A percentile compares a stretch with the other conserved stretches of the same genome.
Evolutionary conservation across 1,140 invertebrate genomes (phyloP).

Genomic region (Aphis gossypii): DNA sequence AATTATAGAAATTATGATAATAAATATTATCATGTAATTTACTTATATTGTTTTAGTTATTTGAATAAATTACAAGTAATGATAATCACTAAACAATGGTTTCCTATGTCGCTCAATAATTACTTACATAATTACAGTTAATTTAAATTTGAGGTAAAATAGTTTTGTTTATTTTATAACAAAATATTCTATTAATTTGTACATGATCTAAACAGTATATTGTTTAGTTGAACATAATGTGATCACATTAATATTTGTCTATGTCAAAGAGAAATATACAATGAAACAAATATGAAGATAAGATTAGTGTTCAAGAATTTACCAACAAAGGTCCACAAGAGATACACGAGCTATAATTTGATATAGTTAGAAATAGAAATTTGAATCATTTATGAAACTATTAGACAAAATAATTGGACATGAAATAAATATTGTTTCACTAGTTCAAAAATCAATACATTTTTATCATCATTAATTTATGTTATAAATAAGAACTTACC

Average conservation of each 20-base stretch:
- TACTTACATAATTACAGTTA: neutral
- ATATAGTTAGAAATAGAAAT: neutral
- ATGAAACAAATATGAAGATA: neutral
- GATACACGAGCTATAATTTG: neutral
- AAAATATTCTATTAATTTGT: neutral
- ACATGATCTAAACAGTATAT: neutral
- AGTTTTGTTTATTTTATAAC: neutral
- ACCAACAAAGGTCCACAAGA: neutral
- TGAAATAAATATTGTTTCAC: neutral
- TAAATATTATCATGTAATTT: neutral
- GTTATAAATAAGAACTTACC: neutral
- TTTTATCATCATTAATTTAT: neutral
- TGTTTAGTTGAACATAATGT: neutral
- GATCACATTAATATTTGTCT: neutral
- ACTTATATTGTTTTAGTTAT: neutral
- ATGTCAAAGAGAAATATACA: neutral
- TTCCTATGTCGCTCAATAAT: neutral
- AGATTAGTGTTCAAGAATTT: neutral
- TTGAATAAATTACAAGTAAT: neutral
- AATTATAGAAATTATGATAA: neutral
- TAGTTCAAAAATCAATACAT: neutral
- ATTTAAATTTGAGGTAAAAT: slow-evolving; percentile 3
- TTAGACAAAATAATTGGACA: neutral
- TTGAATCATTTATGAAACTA: neutral
- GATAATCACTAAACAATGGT: neutral